Evolutionary conservation across 2,113 vertebrate genomes (phyloP), one percentile per base, ranked within the genome.

Genomic region (Cololabis saira): DNA sequence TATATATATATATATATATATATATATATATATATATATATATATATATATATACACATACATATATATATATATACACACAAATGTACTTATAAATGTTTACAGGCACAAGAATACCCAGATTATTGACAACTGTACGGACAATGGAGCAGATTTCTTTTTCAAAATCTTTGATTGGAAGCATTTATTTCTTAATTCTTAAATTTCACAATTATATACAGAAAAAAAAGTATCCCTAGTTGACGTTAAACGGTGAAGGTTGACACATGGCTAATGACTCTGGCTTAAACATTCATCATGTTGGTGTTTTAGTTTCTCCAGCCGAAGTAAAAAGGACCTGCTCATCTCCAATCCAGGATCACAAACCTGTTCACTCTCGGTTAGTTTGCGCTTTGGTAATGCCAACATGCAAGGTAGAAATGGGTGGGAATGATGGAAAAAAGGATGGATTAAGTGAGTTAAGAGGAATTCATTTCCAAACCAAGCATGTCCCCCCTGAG

Each of bases 71-170:
- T n/a, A 89, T 81, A 91, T 88, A 84, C 81, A 90, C 85, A 91
- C 85, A 91, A 63, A 88, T 66, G 79, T 90, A 91, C 90, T 90
- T 90, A 93, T 89, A 94, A 67, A 81, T 72, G 61, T 78, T 88
- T 90, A 90, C 89, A 93, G 64, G 47, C 75, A 83, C 71, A 82
- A 42, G 71, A 76, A 71, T 49, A 65, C 54, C 33, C 47, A 62
- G 45, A 21, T 81, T 37, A 57, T 11, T 37, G 33, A 21, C 11
- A 40, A 33, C 19, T 40, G 11, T 45, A 61, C 41, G 70, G 48
- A 82, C 57, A 67, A 41, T 17, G 60, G 15, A 76, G 24, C 49
- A 17, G 50, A 55, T 33, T 52, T 56, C 75, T 80, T 42, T 79
- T 80, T 37, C 10, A 37, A 37, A 43, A 42, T 10, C 44, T 45